Evolutionary conservation across 2,888 invertebrate genomes (phyloP).

Genomic region (Chrysolina americana): DNA sequence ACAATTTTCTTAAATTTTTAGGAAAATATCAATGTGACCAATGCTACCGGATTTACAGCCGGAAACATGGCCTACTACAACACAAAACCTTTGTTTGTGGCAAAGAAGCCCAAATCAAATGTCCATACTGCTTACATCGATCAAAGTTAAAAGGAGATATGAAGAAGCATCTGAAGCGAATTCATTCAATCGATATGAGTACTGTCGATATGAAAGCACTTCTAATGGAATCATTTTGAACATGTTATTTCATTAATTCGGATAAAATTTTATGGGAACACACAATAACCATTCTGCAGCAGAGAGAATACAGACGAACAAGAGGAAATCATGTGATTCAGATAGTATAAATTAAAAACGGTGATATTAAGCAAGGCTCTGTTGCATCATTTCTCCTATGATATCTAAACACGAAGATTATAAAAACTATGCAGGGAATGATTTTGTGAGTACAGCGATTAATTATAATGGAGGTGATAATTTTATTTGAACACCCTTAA

Average conservation of each 20-base stretch:
- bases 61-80: constrained; percentile 37
- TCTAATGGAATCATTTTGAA: not conserved
- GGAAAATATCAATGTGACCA: constrained; percentile 33
- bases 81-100: constrained; percentile 58
- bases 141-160: constrained; percentile 38
- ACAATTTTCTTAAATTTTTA: constrained; percentile 12
- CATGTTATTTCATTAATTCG: not conserved
- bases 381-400: no score
- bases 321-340: no score
- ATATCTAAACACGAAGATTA: no score
- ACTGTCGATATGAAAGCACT: not conserved
- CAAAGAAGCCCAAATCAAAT: constrained; percentile 63
- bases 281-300: no score
- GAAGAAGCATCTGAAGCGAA: constrained; percentile 34
- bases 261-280: no score
- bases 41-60: constrained; percentile 33
- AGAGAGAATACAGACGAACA: no score
- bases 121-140: constrained; percentile 56
- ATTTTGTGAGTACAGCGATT: no score
- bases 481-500: no score
- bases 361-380: no score
- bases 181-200: constrained; percentile 29
- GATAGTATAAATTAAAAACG: no score
- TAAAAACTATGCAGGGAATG: no score
- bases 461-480: no score